Conservation (phyloP, 2,113 vertebrate species). For the Oncorhynchus nerka region DNA sequence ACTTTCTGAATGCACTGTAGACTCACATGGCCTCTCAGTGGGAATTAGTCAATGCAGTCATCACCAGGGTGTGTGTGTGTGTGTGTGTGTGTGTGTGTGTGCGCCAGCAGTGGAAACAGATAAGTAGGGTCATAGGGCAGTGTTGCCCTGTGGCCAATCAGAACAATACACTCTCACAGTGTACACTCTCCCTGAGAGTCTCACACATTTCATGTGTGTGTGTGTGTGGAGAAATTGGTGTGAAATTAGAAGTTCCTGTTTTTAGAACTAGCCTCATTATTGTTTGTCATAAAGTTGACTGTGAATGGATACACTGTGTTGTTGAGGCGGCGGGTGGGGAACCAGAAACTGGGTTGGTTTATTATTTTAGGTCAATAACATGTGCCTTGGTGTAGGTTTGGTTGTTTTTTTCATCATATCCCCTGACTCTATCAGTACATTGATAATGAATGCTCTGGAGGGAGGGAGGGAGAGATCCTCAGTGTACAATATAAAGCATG, state of each 20-base stretch:
- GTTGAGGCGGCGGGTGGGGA: conserved; percentile 7
- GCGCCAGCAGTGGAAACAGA: not conserved
- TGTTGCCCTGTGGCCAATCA: not conserved
- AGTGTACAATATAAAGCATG: no score
- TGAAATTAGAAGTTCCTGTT: conserved; percentile 16
- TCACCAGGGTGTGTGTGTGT: not conserved
- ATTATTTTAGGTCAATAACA: not conserved
- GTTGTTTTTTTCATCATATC: no score
- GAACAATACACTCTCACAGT: not conserved
- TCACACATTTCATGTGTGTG: not conserved
- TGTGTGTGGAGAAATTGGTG: no score
- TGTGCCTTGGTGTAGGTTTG: no score
- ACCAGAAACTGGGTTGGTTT: not conserved
- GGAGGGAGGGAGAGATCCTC: not conserved
- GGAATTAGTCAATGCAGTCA: not conserved
- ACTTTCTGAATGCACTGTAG: no score
- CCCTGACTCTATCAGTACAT: no score
- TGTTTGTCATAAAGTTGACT: not conserved
- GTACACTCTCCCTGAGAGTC: not conserved
- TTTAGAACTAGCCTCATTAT: conserved; percentile 17
- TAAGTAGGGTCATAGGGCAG: not conserved
- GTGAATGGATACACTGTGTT: conserved; percentile 33
- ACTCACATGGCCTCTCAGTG: no score
- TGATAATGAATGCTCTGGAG: not conserved
- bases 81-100: not conserved